phyloP scores from a whole-genome alignment of 2,797 vertebrate species.

The Ispidina picta region DNA sequence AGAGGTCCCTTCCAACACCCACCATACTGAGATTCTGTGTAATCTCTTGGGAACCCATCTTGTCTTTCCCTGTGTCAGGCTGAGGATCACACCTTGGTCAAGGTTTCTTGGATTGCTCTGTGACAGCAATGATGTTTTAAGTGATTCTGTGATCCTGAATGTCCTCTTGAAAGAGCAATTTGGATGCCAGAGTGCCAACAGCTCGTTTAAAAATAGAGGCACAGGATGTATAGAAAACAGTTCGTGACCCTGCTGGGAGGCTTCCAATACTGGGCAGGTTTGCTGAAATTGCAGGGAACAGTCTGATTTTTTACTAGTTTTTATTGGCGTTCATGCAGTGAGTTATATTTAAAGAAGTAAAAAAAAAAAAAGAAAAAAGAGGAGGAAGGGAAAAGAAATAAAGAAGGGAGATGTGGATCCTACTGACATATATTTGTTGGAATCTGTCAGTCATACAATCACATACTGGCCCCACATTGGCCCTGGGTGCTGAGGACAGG shows the following conservation, averaged over 20 bases:
- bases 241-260: constrained; percentile 25
- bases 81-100: not conserved
- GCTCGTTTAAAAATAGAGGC: constrained; percentile 24
- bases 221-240: not conserved
- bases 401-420: not conserved
- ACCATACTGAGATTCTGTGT: not conserved
- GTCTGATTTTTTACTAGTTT: constrained; percentile 6
- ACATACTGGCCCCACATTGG: not conserved
- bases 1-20: not conserved
- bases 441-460: not conserved
- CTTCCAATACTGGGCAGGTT: constrained; percentile 20
- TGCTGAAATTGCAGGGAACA: constrained; percentile 21
- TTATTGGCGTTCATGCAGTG: not conserved
- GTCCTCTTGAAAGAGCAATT: not conserved
- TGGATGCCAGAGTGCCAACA: not conserved
- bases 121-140: not conserved
- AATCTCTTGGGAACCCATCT: not conserved
- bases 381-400: not conserved
- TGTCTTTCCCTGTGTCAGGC: not conserved
- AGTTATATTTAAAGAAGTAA: not conserved
- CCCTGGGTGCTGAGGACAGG: not conserved
- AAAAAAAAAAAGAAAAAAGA: not conserved
- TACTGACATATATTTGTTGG: not conserved
- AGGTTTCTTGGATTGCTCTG: not conserved
- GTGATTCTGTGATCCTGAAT: not conserved